Evolutionary conservation across 2,797 vertebrate genomes (phyloP).

Genomic region (Sebastes melanostomus): DNA sequence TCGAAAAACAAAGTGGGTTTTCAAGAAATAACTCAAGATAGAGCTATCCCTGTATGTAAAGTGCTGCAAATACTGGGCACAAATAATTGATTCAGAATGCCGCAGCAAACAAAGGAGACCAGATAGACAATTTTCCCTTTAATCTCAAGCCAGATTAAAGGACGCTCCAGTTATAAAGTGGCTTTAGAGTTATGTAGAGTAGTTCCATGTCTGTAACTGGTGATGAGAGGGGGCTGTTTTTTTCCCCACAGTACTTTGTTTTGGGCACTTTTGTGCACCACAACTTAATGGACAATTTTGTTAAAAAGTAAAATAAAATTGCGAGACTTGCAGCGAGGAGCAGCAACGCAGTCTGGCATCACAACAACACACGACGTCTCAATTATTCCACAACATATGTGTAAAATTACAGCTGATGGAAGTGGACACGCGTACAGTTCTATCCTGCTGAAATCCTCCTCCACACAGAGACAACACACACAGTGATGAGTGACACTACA

Average conservation of each 20-base stretch:
- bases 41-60: background rate
- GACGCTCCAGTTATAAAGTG: slow-evolving; percentile 2
- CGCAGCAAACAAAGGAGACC: background rate
- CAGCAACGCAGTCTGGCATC: background rate
- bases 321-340: background rate
- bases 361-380: background rate
- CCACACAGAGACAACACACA: background rate
- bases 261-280: background rate
- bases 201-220: slow-evolving; percentile 5
- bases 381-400: background rate
- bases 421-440: background rate
- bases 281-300: background rate
- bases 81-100: background rate
- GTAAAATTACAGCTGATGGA: background rate
- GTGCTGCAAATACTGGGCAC: background rate
- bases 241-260: background rate
- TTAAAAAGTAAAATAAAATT: background rate
- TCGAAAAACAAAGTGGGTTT: background rate
- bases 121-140: background rate
- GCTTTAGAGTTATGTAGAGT: slow-evolving; percentile 5
- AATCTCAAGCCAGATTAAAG: background rate
- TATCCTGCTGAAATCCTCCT: background rate
- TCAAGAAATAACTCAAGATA: background rate
- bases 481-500: background rate
- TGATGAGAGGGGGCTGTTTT: slow-evolving; percentile 9